Evolutionary conservation across 53 echinoderm and acorn worm species (phyloP).

Genomic region (Zoroaster sp.): DNA sequence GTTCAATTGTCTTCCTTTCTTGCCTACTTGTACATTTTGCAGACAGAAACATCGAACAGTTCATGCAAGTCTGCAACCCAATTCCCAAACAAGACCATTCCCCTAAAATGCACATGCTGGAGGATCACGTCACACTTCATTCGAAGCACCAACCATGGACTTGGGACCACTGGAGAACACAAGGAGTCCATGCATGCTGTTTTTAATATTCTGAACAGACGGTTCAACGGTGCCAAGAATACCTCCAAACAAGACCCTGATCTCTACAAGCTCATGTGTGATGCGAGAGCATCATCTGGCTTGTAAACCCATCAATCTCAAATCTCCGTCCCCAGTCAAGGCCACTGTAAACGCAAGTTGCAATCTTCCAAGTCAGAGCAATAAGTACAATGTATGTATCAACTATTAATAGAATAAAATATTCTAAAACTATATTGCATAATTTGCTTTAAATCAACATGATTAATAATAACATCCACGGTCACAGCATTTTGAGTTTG

Average conservation of each 20-base stretch:
- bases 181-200: constrained; percentile 51
- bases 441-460: not conserved
- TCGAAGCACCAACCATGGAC: constrained; percentile 12
- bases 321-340: not conserved
- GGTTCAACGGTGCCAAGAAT: not conserved
- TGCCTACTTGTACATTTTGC: no score
- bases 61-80: not conserved
- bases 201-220: constrained; percentile 3
- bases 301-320: not conserved
- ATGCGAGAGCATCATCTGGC: not conserved
- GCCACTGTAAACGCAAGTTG: not conserved
- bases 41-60: not conserved
- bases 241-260: not conserved
- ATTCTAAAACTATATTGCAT: not conserved
- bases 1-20: not conserved
- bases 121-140: constrained; percentile 44
- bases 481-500: no score
- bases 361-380: not conserved
- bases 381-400: no score
- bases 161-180: constrained; percentile 36
- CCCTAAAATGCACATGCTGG: constrained; percentile 58
- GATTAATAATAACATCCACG: not conserved
- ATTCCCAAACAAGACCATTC: constrained; percentile 22
- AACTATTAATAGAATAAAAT: not conserved
- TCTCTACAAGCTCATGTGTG: not conserved